Percentiles rank a stretch among this genome's conserved stretches.
Evolutionary conservation across 2,797 vertebrate species (phyloP).

Genomic region (Micromesistius poutassou): DNA sequence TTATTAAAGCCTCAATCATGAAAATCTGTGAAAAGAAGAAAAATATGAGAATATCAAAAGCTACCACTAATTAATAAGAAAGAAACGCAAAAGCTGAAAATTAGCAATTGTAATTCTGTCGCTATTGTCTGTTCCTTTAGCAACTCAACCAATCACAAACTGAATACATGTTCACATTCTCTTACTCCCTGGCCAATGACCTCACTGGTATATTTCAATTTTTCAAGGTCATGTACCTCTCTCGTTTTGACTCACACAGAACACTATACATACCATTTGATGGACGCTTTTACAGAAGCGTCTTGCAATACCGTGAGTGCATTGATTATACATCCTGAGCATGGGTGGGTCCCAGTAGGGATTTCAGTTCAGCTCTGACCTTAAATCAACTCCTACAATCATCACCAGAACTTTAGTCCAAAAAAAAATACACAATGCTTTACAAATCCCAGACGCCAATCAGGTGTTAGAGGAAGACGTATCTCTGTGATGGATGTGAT

Average conservation of each 20-base stretch:
- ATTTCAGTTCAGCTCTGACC: background rate
- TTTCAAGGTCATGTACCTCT: background rate
- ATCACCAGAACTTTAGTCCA: background rate
- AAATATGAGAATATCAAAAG: background rate
- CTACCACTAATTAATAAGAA: background rate
- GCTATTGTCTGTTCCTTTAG: background rate
- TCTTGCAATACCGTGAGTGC: background rate
- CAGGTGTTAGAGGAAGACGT: background rate
- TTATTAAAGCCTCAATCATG: background rate
- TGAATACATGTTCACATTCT: background rate
- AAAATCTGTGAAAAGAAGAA: background rate
- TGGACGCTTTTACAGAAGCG: background rate
- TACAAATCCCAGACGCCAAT: background rate
- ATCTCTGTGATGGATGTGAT: constrained; percentile 2
- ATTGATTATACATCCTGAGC: background rate
- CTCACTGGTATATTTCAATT: background rate
- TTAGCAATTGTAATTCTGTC: background rate
- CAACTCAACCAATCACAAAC: too few species aligned
- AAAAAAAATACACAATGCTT: background rate
- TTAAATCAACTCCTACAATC: background rate
- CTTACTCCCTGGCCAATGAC: background rate
- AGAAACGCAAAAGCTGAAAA: background rate
- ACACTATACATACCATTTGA: background rate
- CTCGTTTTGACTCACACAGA: background rate
- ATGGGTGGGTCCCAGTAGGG: background rate